Conservation (phyloP, 1,140 invertebrate genomes). For the Drosophila tristis region DNA sequence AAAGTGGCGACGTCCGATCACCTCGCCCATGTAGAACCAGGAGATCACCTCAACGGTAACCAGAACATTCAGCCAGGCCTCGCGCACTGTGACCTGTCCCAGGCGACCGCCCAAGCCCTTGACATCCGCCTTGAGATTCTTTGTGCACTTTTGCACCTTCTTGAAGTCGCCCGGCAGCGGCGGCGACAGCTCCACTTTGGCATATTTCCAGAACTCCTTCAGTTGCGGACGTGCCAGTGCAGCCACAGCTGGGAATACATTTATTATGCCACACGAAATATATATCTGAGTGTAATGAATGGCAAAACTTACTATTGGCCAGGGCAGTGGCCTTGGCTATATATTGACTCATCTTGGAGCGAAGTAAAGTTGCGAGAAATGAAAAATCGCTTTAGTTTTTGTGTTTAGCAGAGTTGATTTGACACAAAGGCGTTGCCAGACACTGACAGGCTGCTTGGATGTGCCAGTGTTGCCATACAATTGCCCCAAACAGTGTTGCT, state of each 20-base stretch:
- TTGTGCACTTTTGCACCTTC: slow-evolving; percentile 89
- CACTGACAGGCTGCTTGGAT: too few relatives aligned
- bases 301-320: slow-evolving; percentile 55
- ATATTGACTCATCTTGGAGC: slow-evolving; percentile 50
- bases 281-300: too few relatives aligned
- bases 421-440: too few relatives aligned
- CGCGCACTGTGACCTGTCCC: slow-evolving; percentile 92
- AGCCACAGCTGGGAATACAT: slow-evolving; percentile 85
- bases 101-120: slow-evolving; percentile 88
- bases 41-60: slow-evolving; percentile 94
- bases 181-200: slow-evolving; percentile 95
- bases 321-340: slow-evolving; percentile 48
- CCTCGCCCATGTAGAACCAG: slow-evolving; percentile 99
- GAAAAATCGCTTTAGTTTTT: slow-evolving; percentile 6
- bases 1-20: slow-evolving; percentile 96
- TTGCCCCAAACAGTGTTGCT: too few relatives aligned
- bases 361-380: slow-evolving; percentile 6
- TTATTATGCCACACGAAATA: too few relatives aligned
- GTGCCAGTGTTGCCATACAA: too few relatives aligned
- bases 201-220: slow-evolving; percentile 92
- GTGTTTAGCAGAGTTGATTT: too few relatives aligned
- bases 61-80: slow-evolving; percentile 95
- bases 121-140: slow-evolving; percentile 86
- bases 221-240: slow-evolving; percentile 89
- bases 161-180: slow-evolving; percentile 93